phyloP scores from a whole-genome alignment of 2,888 invertebrate genomes.

The Leucophenga montana region DNA sequence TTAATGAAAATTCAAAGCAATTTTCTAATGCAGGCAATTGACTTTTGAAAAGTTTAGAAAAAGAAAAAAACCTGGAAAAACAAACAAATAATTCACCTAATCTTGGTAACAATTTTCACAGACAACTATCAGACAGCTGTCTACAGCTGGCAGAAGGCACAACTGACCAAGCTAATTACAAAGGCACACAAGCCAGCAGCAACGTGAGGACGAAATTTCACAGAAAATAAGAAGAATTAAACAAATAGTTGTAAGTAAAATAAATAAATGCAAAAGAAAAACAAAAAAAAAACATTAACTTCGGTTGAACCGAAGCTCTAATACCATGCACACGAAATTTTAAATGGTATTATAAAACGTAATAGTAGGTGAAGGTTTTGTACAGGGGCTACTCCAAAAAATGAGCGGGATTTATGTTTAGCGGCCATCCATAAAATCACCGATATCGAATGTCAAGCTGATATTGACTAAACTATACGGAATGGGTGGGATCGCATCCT shows the following conservation, averaged over 20 bases:
- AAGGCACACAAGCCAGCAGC: constrained; percentile 25
- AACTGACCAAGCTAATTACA: constrained; percentile 36
- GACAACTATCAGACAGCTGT: constrained; percentile 24
- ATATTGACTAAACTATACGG: too few species aligned
- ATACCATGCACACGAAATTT: too few species aligned
- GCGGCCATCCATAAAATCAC: too few species aligned
- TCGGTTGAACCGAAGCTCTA: too few species aligned
- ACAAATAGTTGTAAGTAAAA: too few species aligned
- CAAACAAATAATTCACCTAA: constrained; percentile 10
- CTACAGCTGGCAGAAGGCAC: constrained; percentile 23
- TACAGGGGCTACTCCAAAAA: too few species aligned
- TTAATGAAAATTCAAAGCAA: constrained; percentile 5
- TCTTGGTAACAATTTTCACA: neutral
- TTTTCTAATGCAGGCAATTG: neutral
- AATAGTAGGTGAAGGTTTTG: constrained; percentile 52
- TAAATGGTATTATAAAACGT: too few species aligned
- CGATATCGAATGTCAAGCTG: too few species aligned
- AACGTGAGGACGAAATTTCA: constrained; percentile 18
- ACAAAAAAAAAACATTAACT: constrained; percentile 56
- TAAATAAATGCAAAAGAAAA: neutral
- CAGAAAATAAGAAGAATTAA: neutral
- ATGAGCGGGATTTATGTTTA: too few species aligned
- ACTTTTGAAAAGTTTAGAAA: too few species aligned
- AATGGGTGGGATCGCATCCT: too few species aligned
- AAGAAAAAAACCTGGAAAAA: neutral